Percentiles rank a stretch among this genome's conserved stretches.
Conservation (phyloP, 2,113 vertebrate species). For the Phoxinus phoxinus region DNA sequence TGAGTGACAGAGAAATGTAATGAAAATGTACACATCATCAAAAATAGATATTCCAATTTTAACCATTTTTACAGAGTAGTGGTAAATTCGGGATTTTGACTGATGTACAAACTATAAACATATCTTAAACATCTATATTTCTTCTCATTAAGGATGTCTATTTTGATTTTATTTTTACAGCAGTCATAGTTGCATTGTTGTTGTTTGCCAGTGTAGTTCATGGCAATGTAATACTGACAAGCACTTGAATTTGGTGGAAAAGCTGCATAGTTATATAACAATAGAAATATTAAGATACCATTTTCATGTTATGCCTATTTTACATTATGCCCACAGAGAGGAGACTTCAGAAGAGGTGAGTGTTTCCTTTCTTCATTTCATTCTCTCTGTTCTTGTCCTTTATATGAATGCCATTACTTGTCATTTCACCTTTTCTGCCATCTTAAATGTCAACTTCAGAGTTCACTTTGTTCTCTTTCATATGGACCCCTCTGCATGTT, state of each 20-base stretch:
- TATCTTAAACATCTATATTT: background rate
- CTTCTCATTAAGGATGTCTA: background rate
- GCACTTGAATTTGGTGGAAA: background rate
- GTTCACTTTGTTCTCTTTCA: conserved; percentile 6
- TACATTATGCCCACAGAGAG: conserved; percentile 7
- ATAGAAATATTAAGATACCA: conserved; percentile 31
- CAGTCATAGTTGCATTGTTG: too few species aligned
- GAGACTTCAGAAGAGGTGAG: background rate
- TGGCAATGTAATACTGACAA: too few species aligned
- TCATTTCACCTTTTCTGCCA: conserved; percentile 14
- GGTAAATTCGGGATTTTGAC: background rate
- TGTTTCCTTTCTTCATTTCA: background rate
- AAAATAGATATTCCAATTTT: background rate
- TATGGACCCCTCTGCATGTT: conserved; percentile 17
- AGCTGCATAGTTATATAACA: background rate
- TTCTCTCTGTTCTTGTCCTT: conserved; percentile 37
- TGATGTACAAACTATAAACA: background rate
- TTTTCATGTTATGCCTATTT: conserved; percentile 28
- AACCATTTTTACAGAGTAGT: background rate
- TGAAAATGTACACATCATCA: background rate
- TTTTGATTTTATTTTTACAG: background rate
- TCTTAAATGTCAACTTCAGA: conserved; percentile 42
- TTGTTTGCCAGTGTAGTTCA: too few species aligned
- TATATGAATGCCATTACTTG: conserved; percentile 35
- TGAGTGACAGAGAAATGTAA: background rate